These are phyloP conservation scores for Meles meles DNA, from an alignment of 2,113 vertebrate species.

Conservation along the genomic window DNA sequence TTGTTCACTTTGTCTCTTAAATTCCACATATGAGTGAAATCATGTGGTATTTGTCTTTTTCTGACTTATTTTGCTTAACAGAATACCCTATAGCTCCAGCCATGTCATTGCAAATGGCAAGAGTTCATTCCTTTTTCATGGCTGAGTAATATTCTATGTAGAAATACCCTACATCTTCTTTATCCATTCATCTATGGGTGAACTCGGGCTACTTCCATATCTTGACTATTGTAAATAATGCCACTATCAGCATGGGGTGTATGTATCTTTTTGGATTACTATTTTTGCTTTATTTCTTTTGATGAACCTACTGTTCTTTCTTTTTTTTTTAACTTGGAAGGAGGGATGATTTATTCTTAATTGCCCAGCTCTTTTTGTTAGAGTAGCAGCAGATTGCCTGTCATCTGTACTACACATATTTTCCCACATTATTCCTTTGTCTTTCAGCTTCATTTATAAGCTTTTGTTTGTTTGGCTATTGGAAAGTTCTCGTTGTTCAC, in stretches of 20 bases:
- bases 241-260: background rate
- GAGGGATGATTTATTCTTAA: background rate
- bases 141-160: background rate
- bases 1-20: background rate
- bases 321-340: background rate
- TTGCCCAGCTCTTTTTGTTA: background rate
- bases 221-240: background rate
- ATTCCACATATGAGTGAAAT: background rate
- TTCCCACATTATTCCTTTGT: background rate
- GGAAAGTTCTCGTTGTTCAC: background rate
- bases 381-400: background rate
- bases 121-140: background rate
- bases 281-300: background rate
- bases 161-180: background rate
- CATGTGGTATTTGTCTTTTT: background rate
- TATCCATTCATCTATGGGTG: background rate
- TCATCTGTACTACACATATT: background rate
- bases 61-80: background rate
- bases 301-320: background rate
- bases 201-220: background rate
- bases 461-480: background rate
- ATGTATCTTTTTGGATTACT: background rate
- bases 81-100: background rate
- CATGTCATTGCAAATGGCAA: background rate
- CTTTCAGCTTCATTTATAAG: background rate